phyloP scores from a whole-genome alignment of 2,113 vertebrate species.

The Laticauda colubrina region DNA sequence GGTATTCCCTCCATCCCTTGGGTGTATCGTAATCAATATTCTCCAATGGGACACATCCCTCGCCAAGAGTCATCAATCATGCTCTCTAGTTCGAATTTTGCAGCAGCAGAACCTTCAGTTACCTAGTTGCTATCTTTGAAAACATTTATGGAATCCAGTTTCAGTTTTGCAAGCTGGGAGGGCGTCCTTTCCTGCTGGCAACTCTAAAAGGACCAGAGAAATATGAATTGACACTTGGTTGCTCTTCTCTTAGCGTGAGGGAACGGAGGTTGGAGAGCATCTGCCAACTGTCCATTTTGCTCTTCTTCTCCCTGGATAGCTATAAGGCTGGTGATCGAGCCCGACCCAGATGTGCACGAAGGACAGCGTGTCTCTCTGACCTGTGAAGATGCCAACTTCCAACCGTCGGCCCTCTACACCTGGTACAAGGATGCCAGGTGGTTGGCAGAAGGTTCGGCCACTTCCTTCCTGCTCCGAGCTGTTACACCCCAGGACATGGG shows the following conservation, averaged over 20 bases:
- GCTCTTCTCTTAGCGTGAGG: neutral
- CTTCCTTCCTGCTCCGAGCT: constrained; percentile 13
- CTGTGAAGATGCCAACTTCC: constrained; percentile 49
- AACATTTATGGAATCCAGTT: too few species aligned
- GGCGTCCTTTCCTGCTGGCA: too few species aligned
- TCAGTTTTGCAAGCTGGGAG: too few species aligned
- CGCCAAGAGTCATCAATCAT: too few species aligned
- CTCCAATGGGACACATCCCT: too few species aligned
- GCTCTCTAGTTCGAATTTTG: too few species aligned
- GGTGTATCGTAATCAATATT: too few species aligned
- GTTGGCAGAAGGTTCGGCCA: constrained; percentile 45
- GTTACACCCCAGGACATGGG: constrained; percentile 39
- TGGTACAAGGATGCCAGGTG: constrained; percentile 72
- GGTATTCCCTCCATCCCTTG: too few species aligned
- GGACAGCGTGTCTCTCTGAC: constrained; percentile 55
- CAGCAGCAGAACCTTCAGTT: too few species aligned
- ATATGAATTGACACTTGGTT: too few species aligned
- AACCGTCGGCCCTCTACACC: constrained; percentile 11
- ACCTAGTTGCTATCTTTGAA: too few species aligned
- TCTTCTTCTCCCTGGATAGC: constrained; percentile 32
- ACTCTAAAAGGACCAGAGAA: too few species aligned
- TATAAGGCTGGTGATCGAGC: constrained; percentile 51
- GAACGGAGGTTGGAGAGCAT: neutral
- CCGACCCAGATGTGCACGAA: constrained; percentile 53
- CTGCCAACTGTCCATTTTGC: fast-evolving